phyloP scores from a whole-genome alignment of 1,140 invertebrate species.

The Aphidius gifuensis region DNA sequence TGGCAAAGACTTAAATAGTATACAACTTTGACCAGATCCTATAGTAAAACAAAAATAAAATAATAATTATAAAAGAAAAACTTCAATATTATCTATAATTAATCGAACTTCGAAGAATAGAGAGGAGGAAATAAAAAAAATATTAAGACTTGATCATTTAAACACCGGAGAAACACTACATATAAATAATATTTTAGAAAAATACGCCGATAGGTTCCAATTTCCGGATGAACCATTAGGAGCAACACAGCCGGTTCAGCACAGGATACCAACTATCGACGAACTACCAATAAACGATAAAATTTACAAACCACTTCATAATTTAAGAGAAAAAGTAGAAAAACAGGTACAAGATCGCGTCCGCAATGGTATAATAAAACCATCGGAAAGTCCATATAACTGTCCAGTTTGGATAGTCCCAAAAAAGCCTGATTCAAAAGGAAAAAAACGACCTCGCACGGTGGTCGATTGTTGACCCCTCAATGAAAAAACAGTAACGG shows the following conservation, averaged over 20 bases:
- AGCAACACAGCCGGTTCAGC: not conserved
- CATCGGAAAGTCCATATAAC: no score
- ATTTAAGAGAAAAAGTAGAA: not conserved
- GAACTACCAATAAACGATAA: not conserved
- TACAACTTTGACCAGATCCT: no score
- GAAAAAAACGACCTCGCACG: not conserved
- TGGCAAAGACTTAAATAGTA: no score
- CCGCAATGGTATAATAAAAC: no score
- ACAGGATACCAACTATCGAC: not conserved
- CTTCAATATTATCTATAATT: no score
- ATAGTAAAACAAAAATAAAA: no score
- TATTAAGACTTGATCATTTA: constrained; percentile 1
- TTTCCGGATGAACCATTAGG: constrained; percentile 3
- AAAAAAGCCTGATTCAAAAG: no score
- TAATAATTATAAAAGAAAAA: no score
- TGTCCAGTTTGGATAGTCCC: no score
- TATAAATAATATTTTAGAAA: not conserved
- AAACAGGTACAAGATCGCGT: no score
- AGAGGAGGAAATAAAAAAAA: not conserved
- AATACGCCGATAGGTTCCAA: constrained; percentile 2
- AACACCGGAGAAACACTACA: not conserved
- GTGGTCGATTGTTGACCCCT: not conserved
- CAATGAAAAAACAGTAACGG: not conserved
- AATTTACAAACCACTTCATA: not conserved
- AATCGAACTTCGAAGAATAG: no score